phyloP scores from a whole-genome alignment of 2,113 vertebrate species.

The Pluvialis apricaria region DNA sequence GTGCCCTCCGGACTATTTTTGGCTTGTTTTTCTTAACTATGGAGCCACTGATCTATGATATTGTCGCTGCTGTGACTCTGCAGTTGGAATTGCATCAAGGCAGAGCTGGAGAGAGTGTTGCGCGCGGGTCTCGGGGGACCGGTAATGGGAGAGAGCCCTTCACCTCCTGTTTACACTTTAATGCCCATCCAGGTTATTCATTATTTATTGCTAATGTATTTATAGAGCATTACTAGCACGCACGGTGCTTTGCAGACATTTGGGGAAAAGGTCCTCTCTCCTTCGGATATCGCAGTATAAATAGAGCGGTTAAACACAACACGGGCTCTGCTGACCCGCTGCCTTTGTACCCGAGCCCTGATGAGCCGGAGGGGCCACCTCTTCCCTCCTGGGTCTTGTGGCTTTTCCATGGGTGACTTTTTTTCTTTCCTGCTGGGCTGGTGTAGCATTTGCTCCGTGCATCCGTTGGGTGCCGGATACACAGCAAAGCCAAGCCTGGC shows the following conservation, averaged over 20 bases:
- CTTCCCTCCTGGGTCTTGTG: neutral
- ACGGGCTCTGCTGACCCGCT: accelerated
- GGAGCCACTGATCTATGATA: conserved; percentile 48
- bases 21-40: conserved; percentile 2
- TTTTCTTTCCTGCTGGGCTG: neutral
- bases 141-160: conserved; percentile 56
- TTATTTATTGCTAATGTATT: conserved; percentile 61
- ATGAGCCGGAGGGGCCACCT: accelerated
- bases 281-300: accelerated
- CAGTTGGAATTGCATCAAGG: neutral
- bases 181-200: conserved; percentile 51
- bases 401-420: neutral
- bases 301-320: neutral
- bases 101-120: neutral
- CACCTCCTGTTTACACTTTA: conserved; percentile 53
- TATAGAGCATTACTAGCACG: conserved; percentile 18
- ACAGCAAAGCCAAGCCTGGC: neutral
- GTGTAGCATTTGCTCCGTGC: accelerated
- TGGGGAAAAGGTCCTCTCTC: neutral
- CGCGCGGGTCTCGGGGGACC: neutral
- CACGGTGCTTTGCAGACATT: neutral
- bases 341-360: neutral
- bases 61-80: conserved; percentile 46
- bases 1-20: conserved; percentile 26
- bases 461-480: neutral